phyloP scores from a whole-genome alignment of 2,888 invertebrate genomes.

The Drosophila aldrichi region DNA sequence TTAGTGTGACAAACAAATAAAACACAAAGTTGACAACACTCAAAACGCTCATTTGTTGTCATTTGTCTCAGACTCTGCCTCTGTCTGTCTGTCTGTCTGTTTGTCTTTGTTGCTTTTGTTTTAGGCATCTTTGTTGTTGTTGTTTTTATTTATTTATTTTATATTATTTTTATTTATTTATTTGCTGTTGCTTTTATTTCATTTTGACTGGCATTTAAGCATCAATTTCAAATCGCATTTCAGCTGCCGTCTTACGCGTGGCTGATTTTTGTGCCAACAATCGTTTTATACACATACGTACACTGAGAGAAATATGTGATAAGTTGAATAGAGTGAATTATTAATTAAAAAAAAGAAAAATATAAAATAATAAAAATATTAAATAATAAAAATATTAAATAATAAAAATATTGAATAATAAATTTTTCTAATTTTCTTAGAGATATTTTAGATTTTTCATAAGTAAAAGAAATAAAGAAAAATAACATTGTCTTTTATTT shows the following conservation, averaged over 20 bases:
- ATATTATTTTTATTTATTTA: conserved; percentile 33
- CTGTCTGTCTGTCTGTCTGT: conserved; percentile 6
- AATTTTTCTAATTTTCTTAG: no score
- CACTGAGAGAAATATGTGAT: not conserved
- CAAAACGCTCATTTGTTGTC: conserved; percentile 71
- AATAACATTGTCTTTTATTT: no score
- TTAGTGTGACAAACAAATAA: conserved; percentile 58
- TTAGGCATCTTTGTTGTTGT: conserved; percentile 15
- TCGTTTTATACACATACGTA: conserved; percentile 7
- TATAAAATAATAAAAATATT: no score
- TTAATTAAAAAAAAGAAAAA: no score
- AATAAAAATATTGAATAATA: no score
- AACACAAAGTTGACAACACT: conserved; percentile 63
- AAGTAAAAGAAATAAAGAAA: no score
- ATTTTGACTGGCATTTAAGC: conserved; percentile 72
- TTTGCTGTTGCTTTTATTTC: conserved; percentile 35
- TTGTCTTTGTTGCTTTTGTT: conserved; percentile 36
- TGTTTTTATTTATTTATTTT: conserved; percentile 27
- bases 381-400: no score
- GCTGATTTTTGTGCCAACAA: conserved; percentile 37
- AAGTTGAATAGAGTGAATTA: not conserved
- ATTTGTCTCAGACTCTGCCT: conserved; percentile 55
- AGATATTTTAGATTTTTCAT: no score
- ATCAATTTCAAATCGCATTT: conserved; percentile 68
- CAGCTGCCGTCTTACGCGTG: conserved; percentile 73